A percentile compares a stretch with the other conserved stretches of the same genome.
These are phyloP conservation scores for Polypedilum pembai DNA, from an alignment of 1,140 invertebrate genomes.

Conservation along the genomic window DNA sequence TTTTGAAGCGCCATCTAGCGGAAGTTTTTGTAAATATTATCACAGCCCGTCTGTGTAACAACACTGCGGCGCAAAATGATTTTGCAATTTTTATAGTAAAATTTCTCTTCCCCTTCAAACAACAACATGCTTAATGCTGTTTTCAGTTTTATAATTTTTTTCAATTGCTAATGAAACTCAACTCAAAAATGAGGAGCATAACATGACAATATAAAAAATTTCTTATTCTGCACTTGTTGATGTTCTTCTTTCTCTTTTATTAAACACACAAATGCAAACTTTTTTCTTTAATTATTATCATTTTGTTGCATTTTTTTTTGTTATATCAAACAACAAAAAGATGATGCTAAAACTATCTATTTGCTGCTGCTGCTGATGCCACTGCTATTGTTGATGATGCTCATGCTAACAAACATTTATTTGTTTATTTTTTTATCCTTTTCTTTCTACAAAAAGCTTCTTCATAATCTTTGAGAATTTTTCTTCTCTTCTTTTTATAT, in stretches of 20 bases:
- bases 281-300: constrained; percentile 3
- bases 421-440: too few species aligned
- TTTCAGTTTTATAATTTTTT: neutral
- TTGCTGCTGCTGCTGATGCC: too few species aligned
- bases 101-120: neutral
- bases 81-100: neutral
- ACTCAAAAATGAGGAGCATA: neutral
- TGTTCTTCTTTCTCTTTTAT: neutral
- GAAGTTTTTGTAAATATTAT: too few species aligned
- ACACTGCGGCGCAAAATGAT: too few species aligned
- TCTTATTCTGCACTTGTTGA: constrained; percentile 3
- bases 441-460: too few species aligned
- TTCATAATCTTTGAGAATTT: too few species aligned
- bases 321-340: neutral
- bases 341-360: too few species aligned
- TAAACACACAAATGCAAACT: neutral
- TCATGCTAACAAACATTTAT: too few species aligned
- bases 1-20: too few species aligned
- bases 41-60: too few species aligned
- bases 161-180: neutral
- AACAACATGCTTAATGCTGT: neutral
- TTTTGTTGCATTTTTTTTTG: neutral
- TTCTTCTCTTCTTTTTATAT: too few species aligned
- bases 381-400: too few species aligned
- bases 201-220: neutral